Evolutionary conservation across 2,797 vertebrate genomes (phyloP).

Genomic region (Anguilla megastoma): DNA sequence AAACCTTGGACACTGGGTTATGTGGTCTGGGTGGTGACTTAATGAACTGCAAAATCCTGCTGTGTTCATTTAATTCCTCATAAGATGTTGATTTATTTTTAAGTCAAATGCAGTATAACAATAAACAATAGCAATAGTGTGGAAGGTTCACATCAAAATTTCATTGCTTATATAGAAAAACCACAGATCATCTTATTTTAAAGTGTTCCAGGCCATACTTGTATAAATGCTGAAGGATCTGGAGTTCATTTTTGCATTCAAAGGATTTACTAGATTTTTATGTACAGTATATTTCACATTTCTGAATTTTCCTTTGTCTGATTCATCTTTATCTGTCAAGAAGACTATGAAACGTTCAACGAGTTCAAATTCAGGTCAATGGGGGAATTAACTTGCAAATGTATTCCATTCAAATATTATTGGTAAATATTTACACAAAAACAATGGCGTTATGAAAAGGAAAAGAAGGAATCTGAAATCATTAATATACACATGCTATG

Average conservation of each 20-base stretch:
- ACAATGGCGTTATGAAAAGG: background rate
- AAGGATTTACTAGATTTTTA: background rate
- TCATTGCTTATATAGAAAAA: background rate
- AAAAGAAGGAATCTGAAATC: background rate
- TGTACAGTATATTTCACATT: background rate
- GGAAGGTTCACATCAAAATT: background rate
- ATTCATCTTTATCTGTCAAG: background rate
- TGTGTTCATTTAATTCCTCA: background rate
- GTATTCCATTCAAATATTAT: background rate
- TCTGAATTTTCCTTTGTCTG: background rate
- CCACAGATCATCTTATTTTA: background rate
- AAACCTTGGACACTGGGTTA: background rate
- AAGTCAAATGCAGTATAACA: background rate
- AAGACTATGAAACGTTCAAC: background rate
- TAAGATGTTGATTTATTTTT: background rate
- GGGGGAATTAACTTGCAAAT: constrained; percentile 1
- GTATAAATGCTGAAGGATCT: background rate
- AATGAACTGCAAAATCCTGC: background rate
- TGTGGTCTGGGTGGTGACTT: background rate
- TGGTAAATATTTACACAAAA: background rate
- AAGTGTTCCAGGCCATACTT: background rate
- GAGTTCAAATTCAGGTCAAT: background rate
- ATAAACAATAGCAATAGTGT: background rate
- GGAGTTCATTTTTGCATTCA: background rate
- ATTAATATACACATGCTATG: background rate